Base-by-base conservation (phyloP, 1,140 invertebrate genomes). In the silkworm (Bombyx mori) region DNA sequence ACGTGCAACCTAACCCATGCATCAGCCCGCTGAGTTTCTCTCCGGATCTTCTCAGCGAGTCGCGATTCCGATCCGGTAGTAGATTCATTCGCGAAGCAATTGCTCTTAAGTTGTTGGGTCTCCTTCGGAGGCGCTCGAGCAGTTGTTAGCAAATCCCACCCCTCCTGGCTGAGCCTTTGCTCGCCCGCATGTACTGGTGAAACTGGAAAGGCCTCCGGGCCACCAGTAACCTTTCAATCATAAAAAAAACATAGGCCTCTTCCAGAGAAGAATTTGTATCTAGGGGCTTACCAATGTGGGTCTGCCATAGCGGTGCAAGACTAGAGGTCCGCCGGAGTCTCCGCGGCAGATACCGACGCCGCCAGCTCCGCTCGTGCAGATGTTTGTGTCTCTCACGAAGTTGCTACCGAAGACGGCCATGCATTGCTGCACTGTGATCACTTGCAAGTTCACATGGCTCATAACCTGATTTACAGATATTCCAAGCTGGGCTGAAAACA, bases 241-340 rank as follows among this genome's bases (percentile, higher is more conserved):
- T 45, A 10, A 45, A 45, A 45, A 8, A 45, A 45, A 45, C 44
- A 45, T 46, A 46, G 44, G 8, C 8, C 8, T 46, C n/a, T 46
- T 46, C 3, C 44, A 46, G n/a, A 46, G 3, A 1, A 18, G 18
- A 10, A 48, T 18, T 48, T n/a, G 8, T 18, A 1, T 18, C 2
- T 47, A 46, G 22, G 55, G 35, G 52, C 60, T 73, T 57, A 82
- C 79, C 65, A 82, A 56, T 35, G 67, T 60, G 3, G 50, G 52
- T 44, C 58, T 42, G 44, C 73, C 75, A 42, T 68, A 63, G 1
- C 61, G 58, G 6, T 56, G 57, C 6, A 75, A 7, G 6, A 66
- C 54, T 0, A 82, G 66, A 9, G 79, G 79, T 0, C 77, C 79
- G n/a, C 79, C 79, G 43, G 75, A 76, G 61, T 82, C 79, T 0